Conservation (phyloP, 2,888 invertebrate genomes). For the Petrolisthes cinctipes region DNA sequence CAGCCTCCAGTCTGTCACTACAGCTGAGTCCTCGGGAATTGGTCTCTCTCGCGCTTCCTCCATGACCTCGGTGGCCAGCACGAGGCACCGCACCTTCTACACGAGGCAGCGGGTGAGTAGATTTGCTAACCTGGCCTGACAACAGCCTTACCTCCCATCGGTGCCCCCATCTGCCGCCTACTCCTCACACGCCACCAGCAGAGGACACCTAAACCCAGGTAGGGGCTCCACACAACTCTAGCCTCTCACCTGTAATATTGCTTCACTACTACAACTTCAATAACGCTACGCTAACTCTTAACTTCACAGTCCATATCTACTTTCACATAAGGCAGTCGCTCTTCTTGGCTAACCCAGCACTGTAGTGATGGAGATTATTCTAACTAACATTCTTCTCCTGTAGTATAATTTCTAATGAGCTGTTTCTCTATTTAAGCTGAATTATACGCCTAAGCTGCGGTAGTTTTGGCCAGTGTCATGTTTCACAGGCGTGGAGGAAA, state of each 20-base stretch:
- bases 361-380: not conserved
- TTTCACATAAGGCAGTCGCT: not conserved
- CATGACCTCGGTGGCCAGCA: constrained; percentile 48
- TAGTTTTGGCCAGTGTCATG: not conserved
- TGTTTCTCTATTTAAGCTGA: not conserved
- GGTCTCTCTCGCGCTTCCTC: constrained; percentile 49
- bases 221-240: not conserved
- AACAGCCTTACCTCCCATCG: constrained; percentile 14
- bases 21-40: constrained; percentile 45
- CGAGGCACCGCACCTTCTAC: constrained; percentile 33
- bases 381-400: not conserved
- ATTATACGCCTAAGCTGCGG: constrained; percentile 2
- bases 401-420: not conserved
- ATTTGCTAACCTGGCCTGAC: constrained; percentile 32
- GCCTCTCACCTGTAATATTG: too few species aligned
- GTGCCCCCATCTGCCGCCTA: constrained; percentile 8
- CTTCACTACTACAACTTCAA: too few species aligned
- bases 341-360: constrained; percentile 11
- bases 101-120: constrained; percentile 54
- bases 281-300: too few species aligned
- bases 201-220: not conserved
- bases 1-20: constrained; percentile 49
- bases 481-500: not conserved
- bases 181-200: not conserved
- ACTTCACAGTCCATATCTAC: too few species aligned